Evolutionary conservation across 2,113 vertebrate genomes (phyloP), one percentile per base, ranked within the genome.

Genomic region (Nansenia antarctica): DNA sequence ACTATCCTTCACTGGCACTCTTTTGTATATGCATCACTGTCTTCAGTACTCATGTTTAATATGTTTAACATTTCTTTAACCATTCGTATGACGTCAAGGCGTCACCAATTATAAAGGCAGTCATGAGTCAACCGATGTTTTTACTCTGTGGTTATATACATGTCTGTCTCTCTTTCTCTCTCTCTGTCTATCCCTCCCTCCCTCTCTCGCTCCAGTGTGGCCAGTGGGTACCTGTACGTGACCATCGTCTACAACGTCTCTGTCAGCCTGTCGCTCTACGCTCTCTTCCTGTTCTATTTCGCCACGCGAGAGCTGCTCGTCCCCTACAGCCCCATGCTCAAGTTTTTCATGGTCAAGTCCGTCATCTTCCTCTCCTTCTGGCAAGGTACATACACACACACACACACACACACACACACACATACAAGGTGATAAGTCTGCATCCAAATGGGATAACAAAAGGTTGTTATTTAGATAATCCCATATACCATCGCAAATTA

Each of bases 341-440:
- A 99, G 88, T 99, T 99, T 91, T 94, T 99, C 90, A 99, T 99
- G 97, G 96, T 99, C 85, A 99, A 99, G 81, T 98, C 96, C 0
- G 96, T 98, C 90, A 98, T 98, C 85, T 98, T 98, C 61, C 93
- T 98, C 42, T 98, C 96, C 79, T 98, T 98, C 89, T 98, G 96
- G 96, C 96, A 98, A 89, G 96, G 96, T 98, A 82, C 87, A 92
- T 4, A 29, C 24, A 15, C 2, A 22, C 4, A 5, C 20, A 26
- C 6, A 12, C 3, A 22, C 27, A 12, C 14, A 26, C 20, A 37
- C 20, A 26, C 5, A 24, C 22, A 14, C 52, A 32, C 27, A 61
- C 24, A 12, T 39, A 34, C 18, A 32, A 24, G 32, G n/a, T n/a
- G 39, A 42, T 42, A 42, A 18, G 12, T 3, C 14, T 42, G 39